Base-by-base conservation (phyloP, 1,140 invertebrate species). In the Melanaphis sacchari region DNA sequence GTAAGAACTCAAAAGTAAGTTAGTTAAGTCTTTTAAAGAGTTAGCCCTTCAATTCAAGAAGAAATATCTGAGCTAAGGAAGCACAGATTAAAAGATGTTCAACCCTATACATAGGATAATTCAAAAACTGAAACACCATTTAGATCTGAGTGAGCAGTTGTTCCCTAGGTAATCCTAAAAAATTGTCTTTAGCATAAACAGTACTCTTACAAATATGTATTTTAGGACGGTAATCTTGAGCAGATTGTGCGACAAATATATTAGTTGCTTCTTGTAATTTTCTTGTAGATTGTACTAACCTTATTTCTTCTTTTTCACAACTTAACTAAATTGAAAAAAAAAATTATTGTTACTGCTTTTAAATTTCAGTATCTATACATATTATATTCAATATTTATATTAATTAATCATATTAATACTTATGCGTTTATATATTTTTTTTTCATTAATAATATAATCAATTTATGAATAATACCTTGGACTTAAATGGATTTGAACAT, bases 61-160 rank as follows among this genome's bases (percentile, higher is more conserved):
- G 38, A 82, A 82, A 38, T 82, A 82, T 82, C 76, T 82, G n/a
- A 76, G 59, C 38, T 85, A 89, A 8, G 46, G 46, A 49, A 89
- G 87, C 87, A 89, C 38, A 87, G 31, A 66, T 31, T 66, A 66
- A 66, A 90, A 59, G 11, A 90, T 41, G 26, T 40, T 31, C 0
- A 41, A 22, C 76, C 41, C 5, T 85, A 43, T n/a, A 18, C 31
- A n/a, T 49, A 6, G 31, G 7, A n/a, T 46, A n/a, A 87, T 87
- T 87, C 6, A 87, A n/a, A 46, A 87, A 49, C 2, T n/a, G 38
- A 85, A 66, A 91, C 11, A 91, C 21, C 21, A n/a, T 76, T 92
- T 92, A 93, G 46, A 93, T 93, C 46, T 93, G 91, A 22, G 91
- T 40, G 46, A 93, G 21, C 38, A 93, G 43, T 85, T 82, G 91